Evolutionary conservation across 2,888 invertebrate genomes (phyloP).

Genomic region (Taenaris catops): DNA sequence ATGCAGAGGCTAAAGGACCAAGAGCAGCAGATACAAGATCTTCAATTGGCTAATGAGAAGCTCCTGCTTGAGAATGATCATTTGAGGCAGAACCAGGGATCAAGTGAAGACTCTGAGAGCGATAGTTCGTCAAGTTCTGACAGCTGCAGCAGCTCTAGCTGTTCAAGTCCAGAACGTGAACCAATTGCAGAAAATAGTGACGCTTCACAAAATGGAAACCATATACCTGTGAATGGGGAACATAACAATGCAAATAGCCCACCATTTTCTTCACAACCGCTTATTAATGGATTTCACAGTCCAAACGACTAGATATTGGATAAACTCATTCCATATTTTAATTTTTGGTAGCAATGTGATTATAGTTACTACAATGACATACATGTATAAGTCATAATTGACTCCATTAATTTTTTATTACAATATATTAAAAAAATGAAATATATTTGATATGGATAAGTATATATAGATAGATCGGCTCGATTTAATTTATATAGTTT

Average conservation of each 20-base stretch:
- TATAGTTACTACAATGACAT: too few species aligned
- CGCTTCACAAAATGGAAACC: slow-evolving; percentile 21
- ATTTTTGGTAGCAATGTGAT: slow-evolving; percentile 3
- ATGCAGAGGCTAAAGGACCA: slow-evolving; percentile 70
- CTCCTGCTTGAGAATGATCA: slow-evolving; percentile 82
- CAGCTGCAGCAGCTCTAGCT: slow-evolving; percentile 63
- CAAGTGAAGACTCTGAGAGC: slow-evolving; percentile 81
- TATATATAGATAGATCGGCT: too few species aligned
- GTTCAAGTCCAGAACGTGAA: slow-evolving; percentile 42
- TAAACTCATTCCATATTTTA: background rate
- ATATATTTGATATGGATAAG: too few species aligned
- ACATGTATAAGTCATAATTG: too few species aligned
- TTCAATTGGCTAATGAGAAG: slow-evolving; percentile 82
- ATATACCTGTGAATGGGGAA: slow-evolving; percentile 26
- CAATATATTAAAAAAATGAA: too few species aligned
- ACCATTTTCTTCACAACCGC: slow-evolving; percentile 33
- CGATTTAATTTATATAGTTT: too few species aligned
- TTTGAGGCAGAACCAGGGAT: slow-evolving; percentile 62
- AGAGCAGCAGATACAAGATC: slow-evolving; percentile 81
- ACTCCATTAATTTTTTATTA: too few species aligned
- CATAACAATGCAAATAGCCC: slow-evolving; percentile 33
- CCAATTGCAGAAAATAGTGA: slow-evolving; percentile 29
- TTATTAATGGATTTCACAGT: slow-evolving; percentile 64
- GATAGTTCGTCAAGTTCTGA: slow-evolving; percentile 76
- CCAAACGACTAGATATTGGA: slow-evolving; percentile 27